phyloP scores from a whole-genome alignment of 1,140 invertebrate genomes.

The Tribolium castaneum region DNA sequence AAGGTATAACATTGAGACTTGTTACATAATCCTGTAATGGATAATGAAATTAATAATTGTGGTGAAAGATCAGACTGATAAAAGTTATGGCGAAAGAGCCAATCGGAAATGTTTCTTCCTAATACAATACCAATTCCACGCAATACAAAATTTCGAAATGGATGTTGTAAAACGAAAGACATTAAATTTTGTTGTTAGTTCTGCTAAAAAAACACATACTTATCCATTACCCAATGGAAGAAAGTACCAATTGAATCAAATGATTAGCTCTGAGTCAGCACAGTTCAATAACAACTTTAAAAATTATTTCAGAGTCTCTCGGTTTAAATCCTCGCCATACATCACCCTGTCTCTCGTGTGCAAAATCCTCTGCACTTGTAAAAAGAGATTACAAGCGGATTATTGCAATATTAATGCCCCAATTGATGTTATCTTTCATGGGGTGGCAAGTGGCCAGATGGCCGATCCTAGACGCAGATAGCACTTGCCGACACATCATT shows the following conservation, averaged over 20 bases:
- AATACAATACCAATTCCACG: not conserved
- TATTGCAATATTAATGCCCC: slow-evolving; percentile 26
- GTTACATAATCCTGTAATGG: not conserved
- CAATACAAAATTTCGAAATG: not conserved
- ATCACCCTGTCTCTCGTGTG: not conserved
- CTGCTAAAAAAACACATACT: not conserved
- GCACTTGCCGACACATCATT: slow-evolving; percentile 10
- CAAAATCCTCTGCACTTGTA: slow-evolving; percentile 8
- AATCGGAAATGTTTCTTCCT: slow-evolving; percentile 9
- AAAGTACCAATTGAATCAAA: not conserved
- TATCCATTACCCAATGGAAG: not conserved
- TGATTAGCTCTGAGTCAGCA: not conserved
- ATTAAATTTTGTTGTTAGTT: not conserved
- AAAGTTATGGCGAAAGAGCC: not conserved
- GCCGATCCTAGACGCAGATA: not conserved
- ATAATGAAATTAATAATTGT: slow-evolving; percentile 4
- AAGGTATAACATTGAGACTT: not conserved
- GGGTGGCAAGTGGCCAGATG: slow-evolving; percentile 43
- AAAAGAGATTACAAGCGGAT: slow-evolving; percentile 1
- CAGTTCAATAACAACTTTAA: not conserved
- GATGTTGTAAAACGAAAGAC: not conserved
- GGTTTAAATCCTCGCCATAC: not conserved
- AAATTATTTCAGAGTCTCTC: not conserved
- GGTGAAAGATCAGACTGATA: slow-evolving; percentile 1
- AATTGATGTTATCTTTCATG: slow-evolving; percentile 19